phyloP scores from a whole-genome alignment of 2,888 invertebrate genomes.

The Cyclophora albipunctata region DNA sequence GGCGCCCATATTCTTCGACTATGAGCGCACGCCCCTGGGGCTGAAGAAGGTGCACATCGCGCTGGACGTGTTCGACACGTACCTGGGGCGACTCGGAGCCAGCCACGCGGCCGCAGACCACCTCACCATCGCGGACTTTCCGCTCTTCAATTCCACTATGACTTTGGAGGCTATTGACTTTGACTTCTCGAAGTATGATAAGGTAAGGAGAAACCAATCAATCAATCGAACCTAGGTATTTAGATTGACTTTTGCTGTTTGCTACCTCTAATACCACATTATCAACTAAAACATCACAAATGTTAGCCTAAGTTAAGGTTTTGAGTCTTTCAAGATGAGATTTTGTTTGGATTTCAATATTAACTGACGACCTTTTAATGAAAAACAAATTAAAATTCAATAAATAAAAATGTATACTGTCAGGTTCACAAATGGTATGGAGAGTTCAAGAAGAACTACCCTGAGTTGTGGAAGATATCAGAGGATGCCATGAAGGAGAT shows the following conservation, averaged over 20 bases:
- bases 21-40: constrained; percentile 79
- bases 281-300: too few species aligned
- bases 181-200: constrained; percentile 20
- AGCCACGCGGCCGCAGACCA: constrained; percentile 80
- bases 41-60: constrained; percentile 81
- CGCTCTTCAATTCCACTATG: constrained; percentile 81
- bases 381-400: too few species aligned
- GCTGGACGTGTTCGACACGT: constrained; percentile 79
- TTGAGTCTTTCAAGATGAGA: too few species aligned
- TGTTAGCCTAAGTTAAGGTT: too few species aligned
- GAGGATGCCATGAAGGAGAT: constrained; percentile 82
- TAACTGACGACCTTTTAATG: too few species aligned
- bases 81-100: constrained; percentile 75
- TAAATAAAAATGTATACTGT: background rate
- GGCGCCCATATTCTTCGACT: constrained; percentile 86
- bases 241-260: too few species aligned
- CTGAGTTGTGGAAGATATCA: constrained; percentile 82
- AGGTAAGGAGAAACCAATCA: constrained; percentile 6
- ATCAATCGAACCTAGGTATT: background rate
- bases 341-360: too few species aligned
- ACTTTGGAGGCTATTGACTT: constrained; percentile 75
- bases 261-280: too few species aligned
- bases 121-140: constrained; percentile 85
- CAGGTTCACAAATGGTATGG: constrained; percentile 80
- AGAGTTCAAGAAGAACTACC: constrained; percentile 79